Conservation (phyloP, 2,888 invertebrate species). For the Metellina segmentata region DNA sequence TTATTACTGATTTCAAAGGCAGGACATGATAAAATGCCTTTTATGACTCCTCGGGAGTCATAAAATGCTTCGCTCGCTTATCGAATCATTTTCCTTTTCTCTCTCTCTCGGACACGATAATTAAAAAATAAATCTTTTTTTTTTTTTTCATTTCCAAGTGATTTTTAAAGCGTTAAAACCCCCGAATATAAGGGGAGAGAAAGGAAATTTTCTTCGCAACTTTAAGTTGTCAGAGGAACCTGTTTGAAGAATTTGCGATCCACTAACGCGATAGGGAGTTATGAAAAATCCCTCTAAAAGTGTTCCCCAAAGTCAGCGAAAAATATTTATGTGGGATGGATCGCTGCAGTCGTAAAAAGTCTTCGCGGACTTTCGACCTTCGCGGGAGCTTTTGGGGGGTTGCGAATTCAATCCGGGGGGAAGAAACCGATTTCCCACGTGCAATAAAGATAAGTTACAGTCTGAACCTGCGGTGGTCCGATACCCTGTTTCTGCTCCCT, state of each 20-base stretch:
- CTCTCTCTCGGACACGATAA: slow-evolving; percentile 40
- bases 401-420: slow-evolving; percentile 57
- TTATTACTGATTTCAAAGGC: slow-evolving; percentile 48
- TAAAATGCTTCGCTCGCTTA: slow-evolving; percentile 35
- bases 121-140: slow-evolving; percentile 50
- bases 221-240: slow-evolving; percentile 70
- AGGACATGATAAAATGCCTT: slow-evolving; percentile 54
- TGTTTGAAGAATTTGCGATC: slow-evolving; percentile 75
- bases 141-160: slow-evolving; percentile 20
- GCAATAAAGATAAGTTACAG: slow-evolving; percentile 75
- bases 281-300: slow-evolving; percentile 75
- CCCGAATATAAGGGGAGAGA: slow-evolving; percentile 17
- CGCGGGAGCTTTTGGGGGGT: slow-evolving; percentile 53
- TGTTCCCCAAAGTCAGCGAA: slow-evolving; percentile 75
- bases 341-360: slow-evolving; percentile 71
- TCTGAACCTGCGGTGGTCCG: slow-evolving; percentile 66
- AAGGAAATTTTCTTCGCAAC: slow-evolving; percentile 46
- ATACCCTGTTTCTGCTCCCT: slow-evolving; percentile 26
- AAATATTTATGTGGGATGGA: slow-evolving; percentile 73
- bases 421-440: slow-evolving; percentile 68
- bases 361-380: slow-evolving; percentile 60
- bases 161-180: slow-evolving; percentile 28
- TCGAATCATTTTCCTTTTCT: slow-evolving; percentile 53
- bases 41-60: slow-evolving; percentile 46
- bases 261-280: slow-evolving; percentile 76